Base-by-base conservation (phyloP, 1,140 invertebrate genomes). In the Pissodes strobi region DNA sequence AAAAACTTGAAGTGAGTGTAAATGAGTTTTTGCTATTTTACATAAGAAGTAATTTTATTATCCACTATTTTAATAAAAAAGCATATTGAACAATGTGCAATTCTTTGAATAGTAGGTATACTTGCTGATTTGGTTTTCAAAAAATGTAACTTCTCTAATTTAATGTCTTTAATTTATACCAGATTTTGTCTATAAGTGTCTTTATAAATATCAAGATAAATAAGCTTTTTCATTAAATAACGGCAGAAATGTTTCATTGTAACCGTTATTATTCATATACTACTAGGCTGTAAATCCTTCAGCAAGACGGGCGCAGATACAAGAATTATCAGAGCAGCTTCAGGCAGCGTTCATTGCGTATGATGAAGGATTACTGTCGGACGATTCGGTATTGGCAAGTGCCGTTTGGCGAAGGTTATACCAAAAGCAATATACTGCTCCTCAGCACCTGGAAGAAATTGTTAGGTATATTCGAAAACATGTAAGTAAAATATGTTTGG, bases 371-470 rank as follows among this genome's bases (percentile, higher is more conserved):
- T 72, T 94, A 12, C 79, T 86, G 69, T 83, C 83, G 39, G 85
- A 89, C 74, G 91, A 93, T 74, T 83, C 78, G 60, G 79, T 88
- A 6, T 78, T 96, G 58, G 92, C 93, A 17, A 85, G 84, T 23
- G 90, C 91, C 9, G 62, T 95, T n/a, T 96, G 93, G 93, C 83
- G 90, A 69, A 83, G 89, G 61, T 85, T 95, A 70, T 91, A 93
- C 68, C 79, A 82, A 61, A 81, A 82, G 60, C 76, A 86, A 56
- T 82, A 82, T 63, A 82, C 87, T 43, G 79, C 87, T 68, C 84
- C 87, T 18, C 79, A 81, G 64, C 78, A 84, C 23, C 61, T 93
- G 65, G 89, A 90, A 67, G 80, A 78, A 56, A 74, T 92, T 71
- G 81, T 92, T 0, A 83, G 82, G 75, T 91, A 90, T 74, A 82